phyloP scores from a whole-genome alignment of 2,113 vertebrate species.

The Poeciliopsis occidentalis region DNA sequence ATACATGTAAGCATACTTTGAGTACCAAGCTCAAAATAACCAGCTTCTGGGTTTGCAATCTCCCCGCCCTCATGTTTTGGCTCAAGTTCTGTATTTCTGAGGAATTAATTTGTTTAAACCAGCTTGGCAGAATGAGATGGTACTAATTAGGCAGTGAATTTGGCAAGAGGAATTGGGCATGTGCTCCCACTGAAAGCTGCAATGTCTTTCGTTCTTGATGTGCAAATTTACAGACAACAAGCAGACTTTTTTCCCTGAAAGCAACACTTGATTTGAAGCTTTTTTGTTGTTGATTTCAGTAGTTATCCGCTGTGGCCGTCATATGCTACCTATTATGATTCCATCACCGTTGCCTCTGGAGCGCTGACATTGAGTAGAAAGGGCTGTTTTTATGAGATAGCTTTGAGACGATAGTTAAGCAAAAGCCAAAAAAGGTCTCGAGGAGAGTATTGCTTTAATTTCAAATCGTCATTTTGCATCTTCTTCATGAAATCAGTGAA shows the following conservation, averaged over 20 bases:
- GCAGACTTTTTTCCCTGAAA: slow-evolving; percentile 6
- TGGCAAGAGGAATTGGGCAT: slow-evolving; percentile 39
- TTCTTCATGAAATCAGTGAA: not conserved
- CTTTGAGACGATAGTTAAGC: slow-evolving; percentile 15
- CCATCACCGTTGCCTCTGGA: slow-evolving; percentile 27
- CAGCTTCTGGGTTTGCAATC: not conserved
- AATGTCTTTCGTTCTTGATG: slow-evolving; percentile 30
- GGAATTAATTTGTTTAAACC: slow-evolving; percentile 21
- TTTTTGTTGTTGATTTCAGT: not conserved
- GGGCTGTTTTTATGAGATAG: slow-evolving; percentile 30
- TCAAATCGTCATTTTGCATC: not conserved
- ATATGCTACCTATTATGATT: slow-evolving; percentile 13
- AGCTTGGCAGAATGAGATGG: slow-evolving; percentile 24
- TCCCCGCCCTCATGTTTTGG: not conserved
- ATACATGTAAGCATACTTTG: not conserved
- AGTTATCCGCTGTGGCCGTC: slow-evolving; percentile 4
- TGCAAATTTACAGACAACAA: slow-evolving; percentile 28
- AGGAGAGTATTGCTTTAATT: not conserved
- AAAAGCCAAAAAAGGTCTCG: slow-evolving; percentile 24
- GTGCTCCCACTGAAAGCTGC: slow-evolving; percentile 17
- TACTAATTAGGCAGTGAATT: slow-evolving; percentile 31
- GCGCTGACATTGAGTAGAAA: slow-evolving; percentile 23
- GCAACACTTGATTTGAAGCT: slow-evolving; percentile 13
- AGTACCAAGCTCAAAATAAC: not conserved
- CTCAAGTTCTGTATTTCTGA: slow-evolving; percentile 25